Base-by-base conservation (phyloP, 2,113 vertebrate genomes). In the Rhagologus leucostigma region DNA sequence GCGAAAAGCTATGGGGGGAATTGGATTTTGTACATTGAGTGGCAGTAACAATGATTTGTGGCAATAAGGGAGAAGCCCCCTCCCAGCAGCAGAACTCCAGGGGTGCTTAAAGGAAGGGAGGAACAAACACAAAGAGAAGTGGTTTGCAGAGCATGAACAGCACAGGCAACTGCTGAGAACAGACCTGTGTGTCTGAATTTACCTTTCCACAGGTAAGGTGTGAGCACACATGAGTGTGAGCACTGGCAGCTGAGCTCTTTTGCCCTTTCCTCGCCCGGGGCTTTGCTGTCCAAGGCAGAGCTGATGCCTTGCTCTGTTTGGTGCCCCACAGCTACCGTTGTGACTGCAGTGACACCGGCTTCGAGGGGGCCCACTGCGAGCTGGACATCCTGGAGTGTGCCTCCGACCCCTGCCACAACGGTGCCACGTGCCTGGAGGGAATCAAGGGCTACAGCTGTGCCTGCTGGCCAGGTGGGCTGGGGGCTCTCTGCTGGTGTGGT, bases 331-430 rank as follows among this genome's bases (percentile, higher is more conserved):
- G 99, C 63, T 99, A 98, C 85, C 73, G 4, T 37, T 99, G 99
- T 97, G 98, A 99, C 97, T 99, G 99, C 93, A 95, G 85, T 9
- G 98, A 97, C 80, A 99, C 99, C 0, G 99, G 99, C 89, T 99
- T 98, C 11, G 91, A 97, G 52, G 99, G 99, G 6, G 49, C 86
- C 26, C 96, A 96, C 85, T 99, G 99, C 49, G 98, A 99, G 91
- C 65, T 96, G 64, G 99, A 99, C 74, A 98, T 99, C 78, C 98
- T 97, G 52, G 99, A 99, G 95, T 99, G 99, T 91, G 98, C 97
- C 3, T 99, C 99, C 0, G 86, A 97, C n/a, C 99, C 99, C 39
- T 99, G 99, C 60, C 97, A 97, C 71, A 98, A 99, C 75, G 96
- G 98, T 63, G 98, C 98, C 59, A 98, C 98, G 0, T 99, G 99